These are phyloP conservation scores for Dryoscopus gambensis DNA, from an alignment of 2,113 vertebrate genomes.

Conservation along the genomic window DNA sequence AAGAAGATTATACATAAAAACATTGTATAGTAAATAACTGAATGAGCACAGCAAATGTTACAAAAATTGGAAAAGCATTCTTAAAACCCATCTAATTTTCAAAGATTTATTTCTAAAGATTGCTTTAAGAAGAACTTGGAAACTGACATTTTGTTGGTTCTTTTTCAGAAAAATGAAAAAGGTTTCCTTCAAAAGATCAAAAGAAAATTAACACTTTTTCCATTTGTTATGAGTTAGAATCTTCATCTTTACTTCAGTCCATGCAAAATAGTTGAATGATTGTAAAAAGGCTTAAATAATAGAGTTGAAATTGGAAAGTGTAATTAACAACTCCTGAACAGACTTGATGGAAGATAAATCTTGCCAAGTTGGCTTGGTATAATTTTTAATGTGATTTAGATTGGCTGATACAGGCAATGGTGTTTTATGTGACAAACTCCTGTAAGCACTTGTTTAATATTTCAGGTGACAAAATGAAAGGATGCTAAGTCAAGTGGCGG, in stretches of 20 bases:
- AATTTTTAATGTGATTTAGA: neutral
- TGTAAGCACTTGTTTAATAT: neutral
- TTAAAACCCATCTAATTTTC: neutral
- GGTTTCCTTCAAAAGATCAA: neutral
- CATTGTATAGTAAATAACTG: neutral
- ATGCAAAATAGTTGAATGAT: neutral
- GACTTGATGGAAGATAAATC: neutral
- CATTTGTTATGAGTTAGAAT: neutral
- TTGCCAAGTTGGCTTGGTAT: neutral
- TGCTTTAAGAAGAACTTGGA: neutral
- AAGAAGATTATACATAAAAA: neutral
- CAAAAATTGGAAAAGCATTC: neutral
- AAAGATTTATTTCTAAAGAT: neutral
- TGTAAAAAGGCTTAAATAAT: neutral
- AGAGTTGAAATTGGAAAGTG: neutral
- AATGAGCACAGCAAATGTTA: neutral
- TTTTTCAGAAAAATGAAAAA: neutral
- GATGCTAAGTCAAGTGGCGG: neutral
- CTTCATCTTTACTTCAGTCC: neutral
- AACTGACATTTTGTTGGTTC: neutral
- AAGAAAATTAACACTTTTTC: neutral
- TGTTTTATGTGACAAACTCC: neutral
- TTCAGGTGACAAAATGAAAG: neutral
- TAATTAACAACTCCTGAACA: neutral
- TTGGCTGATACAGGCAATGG: neutral